Percentiles rank a stretch among this genome's conserved stretches.
Evolutionary conservation across 2,888 invertebrate species (phyloP).

Genomic region (Sepioteuthis lessoniana): DNA sequence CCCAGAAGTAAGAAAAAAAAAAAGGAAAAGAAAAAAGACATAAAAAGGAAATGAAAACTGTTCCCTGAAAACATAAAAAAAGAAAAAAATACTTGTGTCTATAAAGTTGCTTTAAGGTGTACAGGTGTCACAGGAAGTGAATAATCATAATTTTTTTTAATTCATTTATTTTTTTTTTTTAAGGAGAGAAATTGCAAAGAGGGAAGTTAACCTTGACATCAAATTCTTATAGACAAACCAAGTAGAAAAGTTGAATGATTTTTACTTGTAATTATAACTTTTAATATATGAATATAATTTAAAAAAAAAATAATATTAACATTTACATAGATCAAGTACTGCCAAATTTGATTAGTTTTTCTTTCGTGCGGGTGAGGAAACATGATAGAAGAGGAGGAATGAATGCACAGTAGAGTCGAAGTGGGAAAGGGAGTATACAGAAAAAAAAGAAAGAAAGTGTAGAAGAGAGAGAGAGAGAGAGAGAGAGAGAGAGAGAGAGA

Average conservation of each 20-base stretch:
- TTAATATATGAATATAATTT: not conserved
- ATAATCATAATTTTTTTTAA: not conserved
- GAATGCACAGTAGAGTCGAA: too few relatives aligned
- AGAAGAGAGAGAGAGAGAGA: too few relatives aligned
- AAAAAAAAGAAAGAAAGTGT: too few relatives aligned
- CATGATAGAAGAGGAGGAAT: too few relatives aligned
- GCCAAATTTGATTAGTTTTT: not conserved
- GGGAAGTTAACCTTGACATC: not conserved
- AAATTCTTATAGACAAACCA: not conserved
- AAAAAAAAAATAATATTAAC: too few relatives aligned
- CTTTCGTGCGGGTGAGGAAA: not conserved
- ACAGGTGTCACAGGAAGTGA: constrained; percentile 19
- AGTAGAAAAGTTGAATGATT: not conserved
- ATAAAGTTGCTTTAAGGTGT: not conserved
- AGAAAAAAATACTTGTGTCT: not conserved
- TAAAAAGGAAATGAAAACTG: not conserved
- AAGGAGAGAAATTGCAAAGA: not conserved
- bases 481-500: too few relatives aligned
- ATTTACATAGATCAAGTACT: not conserved
- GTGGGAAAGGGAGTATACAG: too few relatives aligned
- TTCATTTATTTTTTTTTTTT: not conserved
- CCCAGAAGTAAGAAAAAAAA: not conserved
- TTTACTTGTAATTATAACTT: not conserved
- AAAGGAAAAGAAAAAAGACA: not conserved
- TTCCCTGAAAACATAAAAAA: not conserved